Conservation (phyloP, 1,140 invertebrate species). For the Drosophila simulans region DNA sequence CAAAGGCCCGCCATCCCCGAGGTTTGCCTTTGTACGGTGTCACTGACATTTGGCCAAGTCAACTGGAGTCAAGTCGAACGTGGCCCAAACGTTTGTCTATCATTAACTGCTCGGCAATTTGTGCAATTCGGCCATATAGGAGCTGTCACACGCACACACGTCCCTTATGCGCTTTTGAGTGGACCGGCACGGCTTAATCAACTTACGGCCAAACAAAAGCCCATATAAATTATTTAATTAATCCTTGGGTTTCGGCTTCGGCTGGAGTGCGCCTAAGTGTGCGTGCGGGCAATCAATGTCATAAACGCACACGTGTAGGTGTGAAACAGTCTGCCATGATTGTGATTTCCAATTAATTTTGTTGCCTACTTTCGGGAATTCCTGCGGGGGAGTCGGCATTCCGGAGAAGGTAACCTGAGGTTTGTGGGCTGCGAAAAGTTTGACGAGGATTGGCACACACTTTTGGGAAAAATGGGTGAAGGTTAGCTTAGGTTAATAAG, state of each 20-base stretch:
- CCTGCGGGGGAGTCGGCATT: background rate
- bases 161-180: constrained; percentile 44
- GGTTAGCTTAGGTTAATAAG: constrained; percentile 2
- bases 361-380: constrained; percentile 48
- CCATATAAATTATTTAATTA: constrained; percentile 82
- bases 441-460: constrained; percentile 1
- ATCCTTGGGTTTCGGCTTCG: constrained; percentile 67
- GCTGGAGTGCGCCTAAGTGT: constrained; percentile 35
- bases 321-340: constrained; percentile 64
- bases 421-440: background rate
- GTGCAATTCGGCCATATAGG: constrained; percentile 27
- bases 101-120: constrained; percentile 72
- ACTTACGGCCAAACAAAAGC: constrained; percentile 77
- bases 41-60: constrained; percentile 29
- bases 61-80: constrained; percentile 39
- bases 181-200: constrained; percentile 66
- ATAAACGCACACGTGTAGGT: constrained; percentile 68
- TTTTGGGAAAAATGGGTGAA: constrained; percentile 6
- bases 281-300: constrained; percentile 78
- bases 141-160: constrained; percentile 29
- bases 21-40: constrained; percentile 31
- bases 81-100: constrained; percentile 68
- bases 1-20: constrained; percentile 6
- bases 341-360: constrained; percentile 73
- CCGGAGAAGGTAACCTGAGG: constrained; percentile 2